Evolutionary conservation across 2,113 vertebrate species (phyloP), one percentile per base, ranked within the genome.

Genomic region (Heterotilapia buettikoferi): DNA sequence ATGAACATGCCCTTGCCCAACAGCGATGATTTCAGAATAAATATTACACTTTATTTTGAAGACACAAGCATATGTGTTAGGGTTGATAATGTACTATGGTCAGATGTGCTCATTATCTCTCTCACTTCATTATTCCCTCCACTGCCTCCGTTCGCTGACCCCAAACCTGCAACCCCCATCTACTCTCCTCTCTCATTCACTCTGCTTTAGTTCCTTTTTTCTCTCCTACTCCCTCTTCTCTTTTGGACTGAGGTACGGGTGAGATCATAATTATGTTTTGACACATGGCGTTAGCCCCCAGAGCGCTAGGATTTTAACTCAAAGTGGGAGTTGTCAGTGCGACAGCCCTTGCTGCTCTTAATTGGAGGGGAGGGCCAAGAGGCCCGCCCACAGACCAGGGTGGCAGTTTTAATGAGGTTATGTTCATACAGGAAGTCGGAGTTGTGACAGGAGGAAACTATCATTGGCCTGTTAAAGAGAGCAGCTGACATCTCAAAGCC

Each of bases 331-430:
- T 95, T 92, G 93, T 96, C 96, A 94, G 82, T 71, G 92, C 94
- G 92, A 96, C 95, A 96, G 93, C 94, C 94, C 93, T 93, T 93
- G 94, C 94, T 92, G 88, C 90, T 94, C 93, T 94, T 97, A 96
- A 96, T 96, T 96, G 96, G 96, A 95, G 95, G 93, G 95, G 93
- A 95, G 93, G 94, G 94, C 92, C 93, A 85, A 87, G 91, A 95
- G 96, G 91, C 93, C 95, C 91, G 92, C 93, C 94, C 95, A 94
- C 93, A 95, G 95, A 94, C 92, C 86, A 82, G 88, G 90, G 90
- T 95, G 95, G 93, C 91, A 91, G 89, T 96, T 94, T 96, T 97
- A 96, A 97, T 96, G 96, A 97, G 95, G 95, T 95, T 94, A 95
- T 95, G 96, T 94, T 95, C 93, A 94, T 92, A 93, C 92, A 95